These are phyloP conservation scores for Tuta absoluta DNA, from an alignment of 2,888 invertebrate species.

Conservation along the genomic window DNA sequence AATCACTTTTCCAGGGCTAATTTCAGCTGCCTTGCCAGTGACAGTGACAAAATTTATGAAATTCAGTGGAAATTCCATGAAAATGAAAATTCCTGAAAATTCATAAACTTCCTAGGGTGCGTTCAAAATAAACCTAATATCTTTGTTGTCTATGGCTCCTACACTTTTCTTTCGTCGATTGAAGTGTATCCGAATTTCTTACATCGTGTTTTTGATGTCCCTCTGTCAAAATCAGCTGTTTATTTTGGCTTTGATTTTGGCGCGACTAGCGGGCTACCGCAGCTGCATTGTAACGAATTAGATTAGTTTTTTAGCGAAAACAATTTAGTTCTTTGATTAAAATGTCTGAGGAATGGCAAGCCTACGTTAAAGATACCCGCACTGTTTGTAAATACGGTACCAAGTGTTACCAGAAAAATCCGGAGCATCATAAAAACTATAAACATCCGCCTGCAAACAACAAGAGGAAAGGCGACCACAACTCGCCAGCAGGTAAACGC, in stretches of 20 bases:
- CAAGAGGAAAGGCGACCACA: constrained; percentile 44
- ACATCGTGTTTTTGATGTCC: not conserved
- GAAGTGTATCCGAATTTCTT: constrained; percentile 24
- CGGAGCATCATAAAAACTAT: constrained; percentile 85
- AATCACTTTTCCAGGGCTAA: constrained; percentile 35
- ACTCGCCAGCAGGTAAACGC: constrained; percentile 41
- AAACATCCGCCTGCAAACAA: constrained; percentile 85
- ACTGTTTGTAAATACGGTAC: constrained; percentile 87
- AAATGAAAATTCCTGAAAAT: constrained; percentile 30
- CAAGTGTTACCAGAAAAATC: constrained; percentile 91
- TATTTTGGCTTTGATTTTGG: constrained; percentile 12
- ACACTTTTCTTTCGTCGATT: not conserved
- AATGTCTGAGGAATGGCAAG: constrained; percentile 68
- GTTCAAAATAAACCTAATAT: constrained; percentile 34
- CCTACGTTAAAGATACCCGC: constrained; percentile 70
- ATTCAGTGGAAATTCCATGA: constrained; percentile 28
- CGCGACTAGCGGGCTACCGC: not conserved
- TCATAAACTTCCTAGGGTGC: constrained; percentile 38
- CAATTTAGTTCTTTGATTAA: constrained; percentile 20
- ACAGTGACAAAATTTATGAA: constrained; percentile 37
- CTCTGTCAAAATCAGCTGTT: constrained; percentile 23
- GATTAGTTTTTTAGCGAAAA: not conserved
- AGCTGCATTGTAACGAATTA: not conserved
- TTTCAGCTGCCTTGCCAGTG: constrained; percentile 36
- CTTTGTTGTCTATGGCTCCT: constrained; percentile 31